These are phyloP conservation scores for Sprattus sprattus DNA, from an alignment of 2,113 vertebrate genomes.

Conservation along the genomic window DNA sequence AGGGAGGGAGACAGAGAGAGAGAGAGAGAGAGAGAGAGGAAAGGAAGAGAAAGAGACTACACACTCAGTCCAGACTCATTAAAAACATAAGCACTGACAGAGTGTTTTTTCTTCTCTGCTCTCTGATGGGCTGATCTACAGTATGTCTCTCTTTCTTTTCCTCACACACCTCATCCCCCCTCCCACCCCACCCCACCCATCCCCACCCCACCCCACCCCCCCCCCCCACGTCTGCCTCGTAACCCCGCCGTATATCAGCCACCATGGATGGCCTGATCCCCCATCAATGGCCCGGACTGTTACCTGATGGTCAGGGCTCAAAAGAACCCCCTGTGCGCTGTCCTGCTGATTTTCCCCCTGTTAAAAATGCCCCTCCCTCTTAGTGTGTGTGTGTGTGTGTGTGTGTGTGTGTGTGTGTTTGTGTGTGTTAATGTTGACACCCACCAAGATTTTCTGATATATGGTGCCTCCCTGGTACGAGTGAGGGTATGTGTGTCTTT, in stretches of 20 bases:
- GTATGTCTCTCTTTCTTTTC: constrained; percentile 29
- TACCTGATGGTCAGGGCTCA: constrained; percentile 56
- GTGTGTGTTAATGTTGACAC: constrained; percentile 70
- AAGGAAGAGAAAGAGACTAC: background rate
- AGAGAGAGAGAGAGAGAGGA: background rate
- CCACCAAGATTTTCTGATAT: constrained; percentile 68
- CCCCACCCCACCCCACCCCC: constrained; percentile 10
- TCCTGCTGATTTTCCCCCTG: constrained; percentile 71
- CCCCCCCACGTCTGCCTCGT: background rate
- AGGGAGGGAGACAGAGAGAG: background rate
- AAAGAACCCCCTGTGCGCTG: constrained; percentile 72
- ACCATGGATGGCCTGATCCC: constrained; percentile 44
- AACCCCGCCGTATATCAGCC: constrained; percentile 42
- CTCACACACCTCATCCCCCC: constrained; percentile 27
- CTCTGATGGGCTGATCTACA: constrained; percentile 45
- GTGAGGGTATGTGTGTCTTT: constrained; percentile 12
- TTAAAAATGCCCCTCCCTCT: constrained; percentile 62
- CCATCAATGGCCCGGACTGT: constrained; percentile 61
- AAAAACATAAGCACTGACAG: constrained; percentile 41
- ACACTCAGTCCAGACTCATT: constrained; percentile 36
- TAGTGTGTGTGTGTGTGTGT: background rate
- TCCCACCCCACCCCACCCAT: background rate
- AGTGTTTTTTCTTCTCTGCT: constrained; percentile 3
- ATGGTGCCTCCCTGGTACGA: constrained; percentile 52
- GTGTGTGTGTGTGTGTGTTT: constrained; percentile 35